Base-by-base conservation (phyloP, 1,140 invertebrate genomes). In the Hylaeus volcanicus region DNA sequence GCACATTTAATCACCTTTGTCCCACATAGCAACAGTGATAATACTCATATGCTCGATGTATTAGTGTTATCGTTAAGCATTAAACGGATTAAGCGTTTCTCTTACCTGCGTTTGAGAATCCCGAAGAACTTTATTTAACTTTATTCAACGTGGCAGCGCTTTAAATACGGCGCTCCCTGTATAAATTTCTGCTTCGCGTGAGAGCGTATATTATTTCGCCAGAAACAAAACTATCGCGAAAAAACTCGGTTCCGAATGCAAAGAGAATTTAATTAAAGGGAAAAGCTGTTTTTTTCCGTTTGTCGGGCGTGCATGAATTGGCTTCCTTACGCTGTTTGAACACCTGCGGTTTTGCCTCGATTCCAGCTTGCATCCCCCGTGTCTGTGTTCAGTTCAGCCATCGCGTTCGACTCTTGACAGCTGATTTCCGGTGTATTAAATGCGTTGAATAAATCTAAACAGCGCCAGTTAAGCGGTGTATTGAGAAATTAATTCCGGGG, bases 261-360 rank as follows among this genome's bases (percentile, higher is more conserved):
- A 53, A 51, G 14, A 12, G 61, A 83, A 81, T 76, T 83, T 83
- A 83, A 83, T 83, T 72, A 83, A 71, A 83, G 12, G 37, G 9
- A 73, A 65, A 69, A n/a, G 15, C 55, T 72, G 55, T 74, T 78
- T 81, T 85, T 82, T 79, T 69, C 66, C 56, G 70, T 84, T 75
- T 45, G 41, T 39, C 11, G 60, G 15, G 26, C 41, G 55, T 77
- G 80, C 58, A 53, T 75, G 53, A 74, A 71, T 74, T 45, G 12
- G 26, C 43, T 45, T 1, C 8, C 39, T 51, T 14, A 55, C 51
- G 39, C 43, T 63, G 63, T 43, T 51, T 71, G 74, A 58, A 80
- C 68, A 74, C 56, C 41, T 48, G n/a, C 64, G 43, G 4, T 45
- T 4, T n/a, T 3, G 0, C 45, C 51, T 39, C 48, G 48, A 51